A percentile compares a stretch with the other conserved stretches of the same genome.
Conservation (phyloP, 2,113 vertebrate species). For the Tychaedon coryphoeus region DNA sequence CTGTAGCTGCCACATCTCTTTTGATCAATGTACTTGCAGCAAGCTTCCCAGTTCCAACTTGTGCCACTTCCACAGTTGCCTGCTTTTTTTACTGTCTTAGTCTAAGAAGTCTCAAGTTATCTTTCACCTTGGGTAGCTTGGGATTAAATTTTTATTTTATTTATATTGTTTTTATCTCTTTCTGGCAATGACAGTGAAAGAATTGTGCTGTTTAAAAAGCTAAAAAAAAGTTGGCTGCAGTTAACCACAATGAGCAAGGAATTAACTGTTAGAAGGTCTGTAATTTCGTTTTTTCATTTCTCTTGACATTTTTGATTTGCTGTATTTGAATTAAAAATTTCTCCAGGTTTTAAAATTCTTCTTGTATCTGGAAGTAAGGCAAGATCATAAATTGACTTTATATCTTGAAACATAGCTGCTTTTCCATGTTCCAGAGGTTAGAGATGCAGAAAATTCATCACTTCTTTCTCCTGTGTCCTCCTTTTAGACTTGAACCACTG, state of each 20-base stretch:
- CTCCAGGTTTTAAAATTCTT: background rate
- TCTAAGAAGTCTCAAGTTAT: background rate
- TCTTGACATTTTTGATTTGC: background rate
- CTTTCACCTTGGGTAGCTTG: accelerated
- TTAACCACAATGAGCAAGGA: background rate
- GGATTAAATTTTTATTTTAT: background rate
- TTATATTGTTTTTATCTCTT: background rate
- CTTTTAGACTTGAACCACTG: background rate
- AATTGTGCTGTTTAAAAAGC: background rate
- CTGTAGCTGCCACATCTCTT: background rate
- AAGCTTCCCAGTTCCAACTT: background rate
- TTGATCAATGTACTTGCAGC: background rate
- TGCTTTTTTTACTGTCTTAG: background rate
- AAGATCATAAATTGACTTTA: background rate
- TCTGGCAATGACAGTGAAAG: background rate
- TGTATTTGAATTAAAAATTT: background rate
- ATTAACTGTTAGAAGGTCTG: background rate
- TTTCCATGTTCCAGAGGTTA: background rate
- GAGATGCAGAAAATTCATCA: background rate
- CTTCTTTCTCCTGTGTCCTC: background rate
- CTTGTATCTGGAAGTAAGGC: background rate
- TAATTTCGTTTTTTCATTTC: background rate
- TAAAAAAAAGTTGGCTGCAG: background rate
- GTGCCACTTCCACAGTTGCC: background rate
- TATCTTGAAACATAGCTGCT: background rate